Base-by-base conservation (phyloP, 1,140 invertebrate species). In the Anoplolepis gracilipes region DNA sequence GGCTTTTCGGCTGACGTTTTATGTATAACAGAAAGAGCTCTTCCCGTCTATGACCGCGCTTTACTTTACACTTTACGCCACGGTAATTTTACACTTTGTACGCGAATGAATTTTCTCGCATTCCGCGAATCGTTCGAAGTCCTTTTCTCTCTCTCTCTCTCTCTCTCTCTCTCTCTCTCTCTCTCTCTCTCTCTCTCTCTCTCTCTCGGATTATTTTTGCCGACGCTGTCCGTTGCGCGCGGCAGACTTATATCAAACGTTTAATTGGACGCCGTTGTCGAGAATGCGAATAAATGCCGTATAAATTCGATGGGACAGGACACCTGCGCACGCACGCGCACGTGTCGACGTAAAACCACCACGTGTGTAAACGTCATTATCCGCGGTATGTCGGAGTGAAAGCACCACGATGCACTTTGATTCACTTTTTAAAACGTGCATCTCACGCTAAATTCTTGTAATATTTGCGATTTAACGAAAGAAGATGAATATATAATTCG, bases 241-340 rank as follows among this genome's bases (percentile, higher is more conserved):
- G 16, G 46, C 46, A 49, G 46, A 49, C 22, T 62, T 85, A 87
- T 89, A 90, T 88, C 85, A 88, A 88, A 88, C 69, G 73, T 88
- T 90, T 89, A 90, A 90, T 89, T 90, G 85, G 85, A 46, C 57
- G 62, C 69, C 36, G 72, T n/a, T 75, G 62, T 84, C 73, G 57
- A 53, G 65, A 84, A 88, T 84, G 85, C 46, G 61, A 86, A 88
- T 64, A 59, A 59, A 42, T 22, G 46, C 46, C 28, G 33, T 42
- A 69, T 87, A 84, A 87, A 86, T 88, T 84, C 65, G 77, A 49
- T 49, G 55, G 55, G 55, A 88, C 69, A 57, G 65, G 55, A 89
- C 84, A 85, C 61, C 30, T 65, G 42, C 42, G 8, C 30, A 59
- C 28, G 49, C 39, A 49, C 70, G 53, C 30, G 28, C 30, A 75